Evolutionary conservation across 2,797 vertebrate species (phyloP).

Genomic region (Fringilla coelebs): DNA sequence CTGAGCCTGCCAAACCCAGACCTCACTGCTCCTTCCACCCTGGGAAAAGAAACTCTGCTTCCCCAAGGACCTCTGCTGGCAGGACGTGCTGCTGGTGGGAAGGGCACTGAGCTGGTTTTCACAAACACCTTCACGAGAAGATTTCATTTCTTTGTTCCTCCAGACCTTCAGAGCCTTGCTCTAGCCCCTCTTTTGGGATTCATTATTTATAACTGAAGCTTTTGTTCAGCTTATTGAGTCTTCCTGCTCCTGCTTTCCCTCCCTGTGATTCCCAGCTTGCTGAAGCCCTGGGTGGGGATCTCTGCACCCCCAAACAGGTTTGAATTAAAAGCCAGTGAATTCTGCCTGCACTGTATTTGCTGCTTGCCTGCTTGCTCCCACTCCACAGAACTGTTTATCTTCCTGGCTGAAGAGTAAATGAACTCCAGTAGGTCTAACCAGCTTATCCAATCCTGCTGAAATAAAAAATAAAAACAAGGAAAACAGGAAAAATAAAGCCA

Average conservation of each 20-base stretch:
- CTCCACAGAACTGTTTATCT: neutral
- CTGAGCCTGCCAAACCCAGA: neutral
- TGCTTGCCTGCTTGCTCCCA: constrained; percentile 40
- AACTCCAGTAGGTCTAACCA: neutral
- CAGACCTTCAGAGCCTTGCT: neutral
- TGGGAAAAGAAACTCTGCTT: neutral
- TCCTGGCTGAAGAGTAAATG: constrained; percentile 1
- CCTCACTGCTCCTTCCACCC: neutral
- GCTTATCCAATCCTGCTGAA: constrained; percentile 12
- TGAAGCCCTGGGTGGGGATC: neutral
- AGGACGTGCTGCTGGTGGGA: neutral
- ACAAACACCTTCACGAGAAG: neutral
- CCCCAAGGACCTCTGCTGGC: neutral
- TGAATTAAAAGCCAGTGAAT: neutral
- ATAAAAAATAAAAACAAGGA: neutral
- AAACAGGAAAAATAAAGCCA: neutral
- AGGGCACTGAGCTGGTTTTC: neutral
- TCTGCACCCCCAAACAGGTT: neutral
- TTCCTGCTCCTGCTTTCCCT: neutral
- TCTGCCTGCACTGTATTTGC: neutral
- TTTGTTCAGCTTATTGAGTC: neutral
- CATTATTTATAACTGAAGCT: neutral
- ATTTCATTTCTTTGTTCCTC: neutral
- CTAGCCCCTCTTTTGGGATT: neutral
- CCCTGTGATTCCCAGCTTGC: neutral